phyloP scores from a whole-genome alignment of 2,113 vertebrate species.

The Onychorhynchus coronatus region DNA sequence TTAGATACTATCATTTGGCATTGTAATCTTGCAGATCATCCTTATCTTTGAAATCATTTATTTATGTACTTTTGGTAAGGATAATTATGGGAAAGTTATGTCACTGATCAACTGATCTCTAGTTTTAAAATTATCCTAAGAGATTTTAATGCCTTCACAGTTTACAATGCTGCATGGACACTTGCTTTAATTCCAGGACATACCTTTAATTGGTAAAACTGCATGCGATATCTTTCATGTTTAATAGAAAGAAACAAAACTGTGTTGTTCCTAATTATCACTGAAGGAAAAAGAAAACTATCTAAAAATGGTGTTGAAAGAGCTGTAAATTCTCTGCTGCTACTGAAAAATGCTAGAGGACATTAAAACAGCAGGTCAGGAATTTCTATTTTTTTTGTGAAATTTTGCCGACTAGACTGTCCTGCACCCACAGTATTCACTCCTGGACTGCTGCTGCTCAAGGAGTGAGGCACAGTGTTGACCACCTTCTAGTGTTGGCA shows the following conservation, averaged over 20 bases:
- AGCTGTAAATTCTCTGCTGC: constrained; percentile 32
- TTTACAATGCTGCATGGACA: constrained; percentile 40
- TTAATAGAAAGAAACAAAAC: constrained; percentile 58
- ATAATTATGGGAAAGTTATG: not conserved
- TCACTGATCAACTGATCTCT: not conserved
- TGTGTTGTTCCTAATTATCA: constrained; percentile 1
- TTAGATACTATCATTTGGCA: not conserved
- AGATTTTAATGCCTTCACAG: not conserved
- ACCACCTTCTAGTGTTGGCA: not conserved
- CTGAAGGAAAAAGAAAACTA: not conserved
- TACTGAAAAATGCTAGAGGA: constrained; percentile 1
- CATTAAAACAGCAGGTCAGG: constrained; percentile 27
- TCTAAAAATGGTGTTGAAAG: not conserved
- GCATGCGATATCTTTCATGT: constrained; percentile 43
- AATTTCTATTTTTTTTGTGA: constrained; percentile 28
- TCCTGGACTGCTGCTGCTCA: not conserved
- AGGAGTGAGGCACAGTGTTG: not conserved
- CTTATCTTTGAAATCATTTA: constrained; percentile 14
- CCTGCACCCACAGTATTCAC: constrained; percentile 42
- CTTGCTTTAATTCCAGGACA: constrained; percentile 49
- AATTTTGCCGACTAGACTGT: constrained; percentile 6
- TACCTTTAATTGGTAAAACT: constrained; percentile 22
- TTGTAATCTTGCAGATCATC: constrained; percentile 3
- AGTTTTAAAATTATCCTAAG: not conserved
- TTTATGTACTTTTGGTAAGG: constrained; percentile 13